These are phyloP conservation scores for Centropristis striata DNA, from an alignment of 2,113 vertebrate genomes.

Conservation along the genomic window DNA sequence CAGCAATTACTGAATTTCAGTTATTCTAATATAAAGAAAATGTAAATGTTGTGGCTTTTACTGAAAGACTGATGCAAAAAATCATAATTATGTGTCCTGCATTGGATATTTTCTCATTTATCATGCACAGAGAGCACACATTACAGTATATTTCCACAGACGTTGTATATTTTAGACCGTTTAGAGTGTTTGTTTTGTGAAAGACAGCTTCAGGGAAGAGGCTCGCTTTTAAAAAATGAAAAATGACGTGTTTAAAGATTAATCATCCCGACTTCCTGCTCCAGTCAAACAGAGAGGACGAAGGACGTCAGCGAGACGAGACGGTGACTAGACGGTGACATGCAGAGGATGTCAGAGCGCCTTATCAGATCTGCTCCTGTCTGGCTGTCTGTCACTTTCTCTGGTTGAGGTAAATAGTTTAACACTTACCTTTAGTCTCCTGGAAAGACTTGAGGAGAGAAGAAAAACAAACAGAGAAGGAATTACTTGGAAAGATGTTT, in stretches of 20 bases:
- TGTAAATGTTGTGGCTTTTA: too few relatives aligned
- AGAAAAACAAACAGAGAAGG: slow-evolving; percentile 29
- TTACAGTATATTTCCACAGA: too few relatives aligned
- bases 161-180: too few relatives aligned
- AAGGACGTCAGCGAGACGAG: slow-evolving; percentile 22
- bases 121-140: fast-evolving
- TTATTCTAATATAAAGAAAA: neutral
- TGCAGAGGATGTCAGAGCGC: neutral
- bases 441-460: slow-evolving; percentile 35
- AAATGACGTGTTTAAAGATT: neutral
- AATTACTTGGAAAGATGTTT: neutral
- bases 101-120: too few relatives aligned
- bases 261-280: slow-evolving; percentile 48
- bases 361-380: slow-evolving; percentile 22
- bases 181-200: too few relatives aligned
- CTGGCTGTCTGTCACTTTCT: neutral
- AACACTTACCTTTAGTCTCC: slow-evolving; percentile 53
- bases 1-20: too few relatives aligned
- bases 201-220: neutral
- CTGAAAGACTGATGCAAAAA: too few relatives aligned
- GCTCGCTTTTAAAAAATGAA: neutral
- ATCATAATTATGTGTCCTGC: too few relatives aligned
- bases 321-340: slow-evolving; percentile 25
- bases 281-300: neutral
- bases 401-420: neutral